Evolutionary conservation across 2,797 vertebrate species (phyloP), one percentile per base, ranked within the genome.

Genomic region (Trichosurus vulpecula): DNA sequence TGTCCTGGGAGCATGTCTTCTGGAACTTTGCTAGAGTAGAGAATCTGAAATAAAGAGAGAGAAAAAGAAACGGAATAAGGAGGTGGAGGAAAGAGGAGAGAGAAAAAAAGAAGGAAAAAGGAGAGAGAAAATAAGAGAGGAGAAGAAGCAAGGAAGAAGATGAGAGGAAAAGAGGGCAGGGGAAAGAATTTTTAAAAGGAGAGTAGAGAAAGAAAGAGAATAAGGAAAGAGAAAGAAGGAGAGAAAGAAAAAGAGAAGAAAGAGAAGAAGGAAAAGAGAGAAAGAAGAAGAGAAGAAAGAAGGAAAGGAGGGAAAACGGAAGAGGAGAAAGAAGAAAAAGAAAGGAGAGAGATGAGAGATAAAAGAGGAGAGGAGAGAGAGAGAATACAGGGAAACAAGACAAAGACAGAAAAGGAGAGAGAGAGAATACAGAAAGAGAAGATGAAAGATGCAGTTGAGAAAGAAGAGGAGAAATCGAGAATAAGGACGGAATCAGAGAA

Each of bases 11-110:
- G 98, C 3, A 99, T 99, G 74, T 99, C 99, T 97, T 99, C 99
- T 97, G 99, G 99, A 97, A 99, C 98, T 52, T 98, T 99, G 97
- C 99, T 99, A 0, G 99, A 99, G 97, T 99, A 99, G 87, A 99
- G 98, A 95, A 99, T 98, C 99, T 99, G 98, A 93, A 93, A 81
- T 9, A 90, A 47, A 93, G 57, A 58, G 35, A 91, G 97, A 98
- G 90, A 93, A 98, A 81, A 25, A 25, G n/a, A 30, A 58, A 58
- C 98, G 92, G 91, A n/a, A 56, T 47, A 35, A 27, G 57, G n/a
- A 19, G 27, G 87, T 41, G 51, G 66, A 90, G 52, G 56, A 52
- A 31, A n/a, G 41, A 57, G n/a, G 35, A 54, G 47, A 14, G 89
- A 10, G 25, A 53, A 1, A 53, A 27, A 92, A 57, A 3, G 47